phyloP scores from a whole-genome alignment of 2,113 vertebrate species.

The Canis aureus region DNA sequence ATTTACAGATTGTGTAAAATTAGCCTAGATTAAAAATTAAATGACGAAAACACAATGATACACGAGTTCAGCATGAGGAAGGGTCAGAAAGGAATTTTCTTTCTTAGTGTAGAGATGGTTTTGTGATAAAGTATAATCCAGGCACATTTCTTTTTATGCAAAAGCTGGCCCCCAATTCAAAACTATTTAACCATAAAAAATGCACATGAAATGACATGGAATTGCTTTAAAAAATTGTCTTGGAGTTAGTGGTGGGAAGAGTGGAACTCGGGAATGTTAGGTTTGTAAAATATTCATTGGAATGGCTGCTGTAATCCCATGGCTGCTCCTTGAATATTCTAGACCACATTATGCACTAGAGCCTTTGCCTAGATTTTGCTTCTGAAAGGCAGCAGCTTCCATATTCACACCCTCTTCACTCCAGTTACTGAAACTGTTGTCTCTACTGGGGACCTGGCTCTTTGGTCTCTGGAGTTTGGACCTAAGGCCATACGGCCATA shows the following conservation, averaged over 20 bases:
- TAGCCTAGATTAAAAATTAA: not conserved
- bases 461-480: not conserved
- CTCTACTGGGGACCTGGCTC: not conserved
- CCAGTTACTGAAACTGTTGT: not conserved
- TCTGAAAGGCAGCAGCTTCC: not conserved
- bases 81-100: not conserved
- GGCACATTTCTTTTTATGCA: not conserved
- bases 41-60: not conserved
- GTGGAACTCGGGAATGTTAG: not conserved
- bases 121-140: not conserved
- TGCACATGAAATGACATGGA: not conserved
- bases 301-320: not conserved
- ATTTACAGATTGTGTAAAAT: not conserved
- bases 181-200: constrained; percentile 12
- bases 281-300: not conserved
- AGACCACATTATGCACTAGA: not conserved
- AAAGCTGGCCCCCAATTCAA: not conserved
- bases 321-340: not conserved
- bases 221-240: not conserved
- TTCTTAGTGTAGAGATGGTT: constrained; percentile 4
- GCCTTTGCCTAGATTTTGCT: not conserved
- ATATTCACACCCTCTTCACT: not conserved
- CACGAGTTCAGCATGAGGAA: not conserved
- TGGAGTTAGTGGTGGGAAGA: not conserved
- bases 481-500: not conserved